Conservation (phyloP, 2,888 invertebrate species). For the Lasioglossum oenotherae region DNA sequence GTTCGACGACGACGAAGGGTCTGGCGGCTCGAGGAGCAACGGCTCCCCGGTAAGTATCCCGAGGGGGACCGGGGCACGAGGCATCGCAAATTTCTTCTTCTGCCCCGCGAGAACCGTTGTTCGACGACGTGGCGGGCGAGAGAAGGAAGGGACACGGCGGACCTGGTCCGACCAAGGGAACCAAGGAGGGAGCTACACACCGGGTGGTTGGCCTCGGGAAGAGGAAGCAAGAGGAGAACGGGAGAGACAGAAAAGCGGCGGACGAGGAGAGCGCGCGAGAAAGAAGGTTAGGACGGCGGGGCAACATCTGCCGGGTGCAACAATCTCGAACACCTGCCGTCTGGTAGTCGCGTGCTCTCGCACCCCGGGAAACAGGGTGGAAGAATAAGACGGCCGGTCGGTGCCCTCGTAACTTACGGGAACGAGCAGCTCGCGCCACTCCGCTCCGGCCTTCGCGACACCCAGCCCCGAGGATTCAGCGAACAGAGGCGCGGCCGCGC, state of each 20-base stretch:
- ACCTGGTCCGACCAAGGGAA: constrained; percentile 37
- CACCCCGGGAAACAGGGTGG: constrained; percentile 71
- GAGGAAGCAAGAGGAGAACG: constrained; percentile 25
- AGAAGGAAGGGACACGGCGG: constrained; percentile 26
- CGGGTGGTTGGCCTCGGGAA: constrained; percentile 53
- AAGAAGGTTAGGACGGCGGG: constrained; percentile 70
- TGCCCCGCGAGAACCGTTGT: constrained; percentile 46
- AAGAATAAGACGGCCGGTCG: constrained; percentile 71
- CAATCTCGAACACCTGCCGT: constrained; percentile 83
- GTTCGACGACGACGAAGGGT: neutral
- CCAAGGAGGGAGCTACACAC: constrained; percentile 35
- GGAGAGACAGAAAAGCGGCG: constrained; percentile 36
- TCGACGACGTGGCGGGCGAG: constrained; percentile 9
- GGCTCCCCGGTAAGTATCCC: neutral
- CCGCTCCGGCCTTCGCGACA: neutral
- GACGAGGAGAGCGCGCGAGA: constrained; percentile 35
- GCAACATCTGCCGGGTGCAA: constrained; percentile 83
- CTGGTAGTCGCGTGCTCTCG: constrained; percentile 82
- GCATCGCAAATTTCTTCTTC: constrained; percentile 37
- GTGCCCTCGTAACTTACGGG: constrained; percentile 66
- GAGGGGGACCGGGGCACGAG: constrained; percentile 29
- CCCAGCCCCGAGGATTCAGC: constrained; percentile 14
- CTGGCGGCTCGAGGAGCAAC: neutral
- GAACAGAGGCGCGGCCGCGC: neutral
- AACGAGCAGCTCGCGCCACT: constrained; percentile 44